phyloP scores from a whole-genome alignment of 2,888 invertebrate genomes.

The Metacarcinus magister region DNA sequence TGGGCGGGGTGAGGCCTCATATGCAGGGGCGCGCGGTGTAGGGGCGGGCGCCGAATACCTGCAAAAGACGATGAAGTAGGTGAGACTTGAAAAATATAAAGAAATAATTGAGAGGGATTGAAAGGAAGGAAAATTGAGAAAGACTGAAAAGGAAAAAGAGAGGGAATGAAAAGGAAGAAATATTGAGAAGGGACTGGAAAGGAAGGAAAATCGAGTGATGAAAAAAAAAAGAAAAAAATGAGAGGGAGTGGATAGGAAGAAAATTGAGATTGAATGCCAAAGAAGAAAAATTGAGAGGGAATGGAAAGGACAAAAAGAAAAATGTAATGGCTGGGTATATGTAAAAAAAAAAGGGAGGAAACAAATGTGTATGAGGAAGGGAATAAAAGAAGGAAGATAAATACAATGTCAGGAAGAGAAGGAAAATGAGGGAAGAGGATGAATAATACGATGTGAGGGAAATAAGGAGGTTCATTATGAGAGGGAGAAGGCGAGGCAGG shows the following conservation, averaged over 20 bases:
- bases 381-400: background rate
- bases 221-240: background rate
- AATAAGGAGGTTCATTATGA: background rate
- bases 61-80: background rate
- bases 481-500: background rate
- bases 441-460: background rate
- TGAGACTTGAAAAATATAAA: background rate
- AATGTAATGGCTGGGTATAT: background rate
- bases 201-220: background rate
- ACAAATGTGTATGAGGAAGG: background rate
- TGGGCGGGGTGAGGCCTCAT: background rate
- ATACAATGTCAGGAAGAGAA: no score
- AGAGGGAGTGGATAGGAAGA: background rate
- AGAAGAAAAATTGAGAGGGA: background rate
- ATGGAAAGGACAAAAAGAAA: background rate
- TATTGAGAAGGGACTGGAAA: background rate
- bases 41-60: conserved; percentile 49
- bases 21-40: background rate
- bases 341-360: background rate
- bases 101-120: background rate
- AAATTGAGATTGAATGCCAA: background rate
- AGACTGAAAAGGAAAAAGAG: background rate
- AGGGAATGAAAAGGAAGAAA: background rate
- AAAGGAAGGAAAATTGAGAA: background rate
- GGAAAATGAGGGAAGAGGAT: no score